phyloP scores from a whole-genome alignment of 2,888 invertebrate species.

The Endotricha flammealis region DNA sequence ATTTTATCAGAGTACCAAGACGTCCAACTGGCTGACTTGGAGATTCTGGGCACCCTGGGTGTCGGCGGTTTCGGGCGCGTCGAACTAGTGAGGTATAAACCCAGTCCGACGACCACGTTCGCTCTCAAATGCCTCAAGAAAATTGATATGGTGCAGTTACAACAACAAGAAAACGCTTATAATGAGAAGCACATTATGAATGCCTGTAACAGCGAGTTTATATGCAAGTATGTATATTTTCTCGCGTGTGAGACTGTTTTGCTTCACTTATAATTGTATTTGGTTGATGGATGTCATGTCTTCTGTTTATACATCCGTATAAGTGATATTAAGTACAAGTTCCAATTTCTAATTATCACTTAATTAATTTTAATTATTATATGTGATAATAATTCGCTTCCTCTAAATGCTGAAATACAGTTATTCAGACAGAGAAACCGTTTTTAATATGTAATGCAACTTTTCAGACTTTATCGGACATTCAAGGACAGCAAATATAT shows the following conservation, averaged over 20 bases:
- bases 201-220: slow-evolving; percentile 87
- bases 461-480: slow-evolving; percentile 88
- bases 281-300: too few relatives aligned
- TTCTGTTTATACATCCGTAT: too few relatives aligned
- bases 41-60: slow-evolving; percentile 90
- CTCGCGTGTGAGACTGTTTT: too few relatives aligned
- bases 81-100: slow-evolving; percentile 83
- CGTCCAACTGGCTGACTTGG: slow-evolving; percentile 87
- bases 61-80: slow-evolving; percentile 96
- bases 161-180: slow-evolving; percentile 92
- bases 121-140: slow-evolving; percentile 94
- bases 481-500: slow-evolving; percentile 94
- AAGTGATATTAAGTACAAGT: too few relatives aligned
- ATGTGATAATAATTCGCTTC: too few relatives aligned
- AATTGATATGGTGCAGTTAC: slow-evolving; percentile 90
- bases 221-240: slow-evolving; percentile 85
- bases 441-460: too few relatives aligned
- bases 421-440: too few relatives aligned
- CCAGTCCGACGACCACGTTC: slow-evolving; percentile 78
- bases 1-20: slow-evolving; percentile 82
- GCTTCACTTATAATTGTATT: too few relatives aligned
- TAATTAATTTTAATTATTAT: too few relatives aligned
- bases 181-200: slow-evolving; percentile 92
- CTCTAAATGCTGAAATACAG: too few relatives aligned
- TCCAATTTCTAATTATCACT: too few relatives aligned